A percentile compares a stretch with the other conserved stretches of the same genome.
Conservation (phyloP, 1,140 invertebrate species). For the Platorchestia sp. region DNA sequence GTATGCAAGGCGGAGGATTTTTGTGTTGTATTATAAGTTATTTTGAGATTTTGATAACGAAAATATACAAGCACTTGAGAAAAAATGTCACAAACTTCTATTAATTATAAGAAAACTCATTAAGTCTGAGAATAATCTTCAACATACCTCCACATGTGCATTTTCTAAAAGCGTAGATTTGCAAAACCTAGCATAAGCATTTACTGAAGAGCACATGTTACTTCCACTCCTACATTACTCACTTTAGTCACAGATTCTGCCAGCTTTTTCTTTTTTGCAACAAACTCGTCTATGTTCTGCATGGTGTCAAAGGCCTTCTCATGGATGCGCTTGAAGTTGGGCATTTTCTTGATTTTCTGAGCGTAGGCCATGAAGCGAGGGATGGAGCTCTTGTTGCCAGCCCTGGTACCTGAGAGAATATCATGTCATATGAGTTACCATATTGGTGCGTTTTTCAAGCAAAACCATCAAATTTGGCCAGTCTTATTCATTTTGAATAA, state of each 20-base stretch:
- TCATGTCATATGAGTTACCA: neutral
- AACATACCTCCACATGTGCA: too few relatives aligned
- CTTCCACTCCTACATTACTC: neutral
- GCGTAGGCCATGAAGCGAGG: conserved; percentile 33
- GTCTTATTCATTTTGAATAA: neutral
- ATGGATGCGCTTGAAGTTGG: conserved; percentile 38
- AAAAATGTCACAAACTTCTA: too few relatives aligned
- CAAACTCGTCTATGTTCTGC: conserved; percentile 25
- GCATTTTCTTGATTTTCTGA: conserved; percentile 37
- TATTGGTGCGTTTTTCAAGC: neutral
- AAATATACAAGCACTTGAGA: too few relatives aligned
- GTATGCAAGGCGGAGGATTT: too few relatives aligned
- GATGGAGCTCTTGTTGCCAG: neutral
- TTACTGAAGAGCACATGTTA: neutral
- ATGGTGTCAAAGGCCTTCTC: conserved; percentile 24
- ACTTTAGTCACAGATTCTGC: neutral
- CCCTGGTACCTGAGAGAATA: neutral
- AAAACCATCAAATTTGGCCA: neutral
- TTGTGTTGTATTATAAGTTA: too few relatives aligned
- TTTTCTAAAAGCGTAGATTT: neutral
- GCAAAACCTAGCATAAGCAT: neutral
- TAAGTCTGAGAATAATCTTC: too few relatives aligned
- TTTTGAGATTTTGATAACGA: too few relatives aligned
- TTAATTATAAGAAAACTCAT: too few relatives aligned
- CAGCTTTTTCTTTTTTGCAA: conserved; percentile 11